Percentiles rank a stretch among this genome's conserved stretches.
These are phyloP conservation scores for Tolmerus cingulatus DNA, from an alignment of 2,888 invertebrate species.

Conservation along the genomic window DNA sequence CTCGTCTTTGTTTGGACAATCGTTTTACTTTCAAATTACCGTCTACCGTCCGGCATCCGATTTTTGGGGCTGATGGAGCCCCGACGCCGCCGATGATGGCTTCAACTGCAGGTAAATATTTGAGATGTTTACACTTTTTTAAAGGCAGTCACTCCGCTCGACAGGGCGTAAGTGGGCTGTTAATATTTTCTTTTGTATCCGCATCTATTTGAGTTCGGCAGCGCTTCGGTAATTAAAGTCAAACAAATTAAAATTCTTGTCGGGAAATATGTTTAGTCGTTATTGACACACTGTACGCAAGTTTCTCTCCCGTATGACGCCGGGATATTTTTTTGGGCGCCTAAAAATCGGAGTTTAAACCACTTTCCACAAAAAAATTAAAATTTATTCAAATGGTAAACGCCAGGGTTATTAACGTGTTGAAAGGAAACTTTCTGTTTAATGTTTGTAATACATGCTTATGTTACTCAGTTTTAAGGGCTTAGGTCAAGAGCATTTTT, in stretches of 20 bases:
- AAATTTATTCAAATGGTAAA: background rate
- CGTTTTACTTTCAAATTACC: conserved; percentile 27
- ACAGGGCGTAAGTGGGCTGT: background rate
- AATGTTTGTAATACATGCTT: background rate
- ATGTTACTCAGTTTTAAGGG: background rate
- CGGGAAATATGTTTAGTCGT: background rate
- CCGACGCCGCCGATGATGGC: background rate
- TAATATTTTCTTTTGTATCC: background rate
- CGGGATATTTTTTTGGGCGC: background rate
- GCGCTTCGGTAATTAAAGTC: background rate
- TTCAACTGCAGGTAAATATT: background rate
- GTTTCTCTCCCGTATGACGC: background rate
- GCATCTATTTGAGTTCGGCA: background rate
- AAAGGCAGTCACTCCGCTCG: background rate
- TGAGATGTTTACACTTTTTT: background rate
- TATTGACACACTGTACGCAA: background rate
- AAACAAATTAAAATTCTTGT: background rate
- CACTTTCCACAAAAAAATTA: background rate
- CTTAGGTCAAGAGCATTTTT: background rate
- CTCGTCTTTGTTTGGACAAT: background rate
- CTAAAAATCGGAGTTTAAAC: background rate
- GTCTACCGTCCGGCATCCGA: background rate
- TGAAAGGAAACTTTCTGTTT: background rate
- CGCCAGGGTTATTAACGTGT: background rate
- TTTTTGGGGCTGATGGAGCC: background rate